Evolutionary conservation across 2,113 vertebrate genomes (phyloP).

Genomic region (Forbesichthys agassizii): DNA sequence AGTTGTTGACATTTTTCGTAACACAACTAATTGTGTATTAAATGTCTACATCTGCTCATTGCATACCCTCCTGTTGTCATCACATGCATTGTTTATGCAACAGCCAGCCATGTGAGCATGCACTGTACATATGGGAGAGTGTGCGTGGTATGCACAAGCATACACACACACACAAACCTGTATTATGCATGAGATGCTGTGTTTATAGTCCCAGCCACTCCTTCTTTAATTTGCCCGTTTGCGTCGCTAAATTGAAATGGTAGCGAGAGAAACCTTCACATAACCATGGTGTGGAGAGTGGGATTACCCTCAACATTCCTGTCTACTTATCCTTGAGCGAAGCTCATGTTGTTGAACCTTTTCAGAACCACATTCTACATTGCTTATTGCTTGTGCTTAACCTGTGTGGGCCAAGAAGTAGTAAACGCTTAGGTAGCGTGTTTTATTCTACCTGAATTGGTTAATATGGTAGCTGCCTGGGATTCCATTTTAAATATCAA

Average conservation of each 20-base stretch:
- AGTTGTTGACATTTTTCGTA: background rate
- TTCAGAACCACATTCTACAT: too few relatives aligned
- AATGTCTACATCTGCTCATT: background rate
- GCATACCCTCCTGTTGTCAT: background rate
- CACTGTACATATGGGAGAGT: slow-evolving; percentile 9
- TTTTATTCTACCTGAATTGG: too few relatives aligned
- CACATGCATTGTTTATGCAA: background rate
- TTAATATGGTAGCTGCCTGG: background rate
- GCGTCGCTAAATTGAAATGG: too few relatives aligned
- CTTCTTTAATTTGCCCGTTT: background rate
- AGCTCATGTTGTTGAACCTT: too few relatives aligned
- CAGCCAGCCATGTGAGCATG: background rate
- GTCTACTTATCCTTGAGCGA: too few relatives aligned
- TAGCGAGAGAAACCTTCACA: too few relatives aligned
- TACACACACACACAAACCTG: slow-evolving; percentile 16
- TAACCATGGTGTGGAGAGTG: too few relatives aligned
- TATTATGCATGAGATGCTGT: slow-evolving; percentile 50
- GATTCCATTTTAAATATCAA: background rate
- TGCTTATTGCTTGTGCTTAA: background rate
- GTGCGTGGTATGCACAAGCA: background rate
- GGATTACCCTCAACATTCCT: too few relatives aligned
- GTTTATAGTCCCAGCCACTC: background rate
- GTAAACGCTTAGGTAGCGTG: too few relatives aligned
- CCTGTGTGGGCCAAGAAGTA: too few relatives aligned
- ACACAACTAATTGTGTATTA: too few relatives aligned